Evolutionary conservation across 2,797 vertebrate genomes (phyloP).

Genomic region (Gadopsis marmoratus): DNA sequence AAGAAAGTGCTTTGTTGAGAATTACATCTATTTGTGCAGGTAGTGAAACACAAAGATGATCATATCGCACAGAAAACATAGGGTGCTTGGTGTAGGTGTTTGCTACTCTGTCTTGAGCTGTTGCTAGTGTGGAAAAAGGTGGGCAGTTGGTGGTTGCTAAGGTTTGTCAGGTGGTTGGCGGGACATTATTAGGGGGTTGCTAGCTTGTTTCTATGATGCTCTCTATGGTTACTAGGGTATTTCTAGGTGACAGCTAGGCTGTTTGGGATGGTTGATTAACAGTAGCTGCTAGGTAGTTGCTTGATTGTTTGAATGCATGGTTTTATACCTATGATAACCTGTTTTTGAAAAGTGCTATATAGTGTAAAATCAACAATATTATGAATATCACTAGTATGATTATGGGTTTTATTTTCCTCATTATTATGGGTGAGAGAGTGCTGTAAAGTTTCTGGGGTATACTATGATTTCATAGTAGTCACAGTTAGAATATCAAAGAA

Average conservation of each 20-base stretch:
- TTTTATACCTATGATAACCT: too few species aligned
- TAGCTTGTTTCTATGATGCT: not conserved
- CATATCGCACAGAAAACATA: not conserved
- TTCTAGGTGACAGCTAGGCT: not conserved
- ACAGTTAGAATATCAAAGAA: slow-evolving; percentile 21
- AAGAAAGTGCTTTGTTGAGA: slow-evolving; percentile 12
- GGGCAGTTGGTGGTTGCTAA: not conserved
- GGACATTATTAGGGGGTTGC: not conserved
- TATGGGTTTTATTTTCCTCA: not conserved
- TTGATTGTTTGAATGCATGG: not conserved
- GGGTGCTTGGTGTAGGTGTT: not conserved
- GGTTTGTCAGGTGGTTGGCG: not conserved
- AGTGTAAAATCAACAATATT: too few species aligned
- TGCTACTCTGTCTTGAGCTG: not conserved
- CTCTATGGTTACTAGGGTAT: not conserved
- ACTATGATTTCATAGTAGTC: not conserved
- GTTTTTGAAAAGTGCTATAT: not conserved
- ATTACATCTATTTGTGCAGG: slow-evolving; percentile 14
- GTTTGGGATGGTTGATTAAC: slow-evolving; percentile 1
- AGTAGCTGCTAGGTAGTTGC: not conserved
- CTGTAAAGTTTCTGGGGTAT: not conserved
- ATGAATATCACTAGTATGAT: not conserved
- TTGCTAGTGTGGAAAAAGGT: not conserved
- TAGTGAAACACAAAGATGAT: slow-evolving; percentile 10
- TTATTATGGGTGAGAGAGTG: not conserved